These are phyloP conservation scores for Prionace glauca DNA, from an alignment of 2,797 vertebrate species.

Conservation along the genomic window DNA sequence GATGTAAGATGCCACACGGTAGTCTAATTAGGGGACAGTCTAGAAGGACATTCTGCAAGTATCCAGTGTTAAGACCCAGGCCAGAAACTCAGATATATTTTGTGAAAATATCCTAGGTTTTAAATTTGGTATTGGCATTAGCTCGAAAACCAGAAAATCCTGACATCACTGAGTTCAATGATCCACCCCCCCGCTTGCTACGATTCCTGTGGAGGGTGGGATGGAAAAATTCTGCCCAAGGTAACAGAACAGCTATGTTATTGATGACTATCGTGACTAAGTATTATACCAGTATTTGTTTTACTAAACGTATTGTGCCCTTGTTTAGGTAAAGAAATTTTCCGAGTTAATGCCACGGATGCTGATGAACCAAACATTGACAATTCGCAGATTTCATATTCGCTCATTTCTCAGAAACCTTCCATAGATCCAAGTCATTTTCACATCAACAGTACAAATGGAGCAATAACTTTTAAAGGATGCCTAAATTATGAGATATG, in stretches of 20 bases:
- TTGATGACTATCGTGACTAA: neutral
- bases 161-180: no score
- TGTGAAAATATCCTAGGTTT: no score
- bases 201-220: no score
- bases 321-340: neutral
- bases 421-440: neutral
- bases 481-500: constrained; percentile 1
- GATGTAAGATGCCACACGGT: no score
- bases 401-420: neutral
- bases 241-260: neutral
- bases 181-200: no score
- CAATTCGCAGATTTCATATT: neutral
- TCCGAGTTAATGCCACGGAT: neutral
- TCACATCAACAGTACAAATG: neutral
- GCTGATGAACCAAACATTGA: neutral
- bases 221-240: neutral
- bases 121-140: no score
- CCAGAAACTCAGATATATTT: no score
- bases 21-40: no score
- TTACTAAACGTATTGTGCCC: neutral
- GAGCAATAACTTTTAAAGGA: neutral
- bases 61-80: no score
- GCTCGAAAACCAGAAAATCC: no score
- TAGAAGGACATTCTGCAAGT: no score
- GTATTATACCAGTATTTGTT: neutral